Evolutionary conservation across 2,888 invertebrate species (phyloP).

Genomic region (Erebia ligea): DNA sequence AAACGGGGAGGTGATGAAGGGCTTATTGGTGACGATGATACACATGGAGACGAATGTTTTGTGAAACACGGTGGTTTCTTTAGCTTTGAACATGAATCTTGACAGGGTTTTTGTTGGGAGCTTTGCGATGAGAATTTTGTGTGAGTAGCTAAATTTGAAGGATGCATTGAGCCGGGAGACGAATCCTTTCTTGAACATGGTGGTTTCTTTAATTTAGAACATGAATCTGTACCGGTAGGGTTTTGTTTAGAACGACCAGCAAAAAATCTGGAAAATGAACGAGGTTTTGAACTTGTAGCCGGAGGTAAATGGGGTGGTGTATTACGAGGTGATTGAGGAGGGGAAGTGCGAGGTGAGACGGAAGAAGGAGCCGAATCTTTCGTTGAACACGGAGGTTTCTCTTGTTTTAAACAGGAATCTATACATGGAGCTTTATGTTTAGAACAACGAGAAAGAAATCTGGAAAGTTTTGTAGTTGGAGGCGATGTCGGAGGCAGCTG

Average conservation of each 20-base stretch:
- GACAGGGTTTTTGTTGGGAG: background rate
- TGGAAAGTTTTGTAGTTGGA: background rate
- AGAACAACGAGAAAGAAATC: background rate
- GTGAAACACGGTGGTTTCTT: background rate
- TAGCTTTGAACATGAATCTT: background rate
- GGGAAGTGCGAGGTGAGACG: background rate
- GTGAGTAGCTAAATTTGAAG: background rate
- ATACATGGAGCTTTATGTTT: conserved; percentile 14
- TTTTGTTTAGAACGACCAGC: conserved; percentile 3
- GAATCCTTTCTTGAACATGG: background rate
- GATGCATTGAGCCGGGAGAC: background rate
- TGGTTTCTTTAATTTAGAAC: background rate
- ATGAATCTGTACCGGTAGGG: conserved; percentile 9
- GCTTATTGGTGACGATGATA: background rate
- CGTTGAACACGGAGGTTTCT: background rate
- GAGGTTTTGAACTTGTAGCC: conserved; percentile 5
- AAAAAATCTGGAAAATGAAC: conserved; percentile 3
- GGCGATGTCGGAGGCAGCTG: background rate
- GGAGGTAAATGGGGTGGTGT: background rate
- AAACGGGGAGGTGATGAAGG: background rate
- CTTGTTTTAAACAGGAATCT: background rate
- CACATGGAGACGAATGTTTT: too few relatives aligned
- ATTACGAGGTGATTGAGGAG: background rate
- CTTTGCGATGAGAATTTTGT: background rate
- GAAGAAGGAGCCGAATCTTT: background rate